Conservation (phyloP, 2,113 vertebrate species). For the Panthera uncia region DNA sequence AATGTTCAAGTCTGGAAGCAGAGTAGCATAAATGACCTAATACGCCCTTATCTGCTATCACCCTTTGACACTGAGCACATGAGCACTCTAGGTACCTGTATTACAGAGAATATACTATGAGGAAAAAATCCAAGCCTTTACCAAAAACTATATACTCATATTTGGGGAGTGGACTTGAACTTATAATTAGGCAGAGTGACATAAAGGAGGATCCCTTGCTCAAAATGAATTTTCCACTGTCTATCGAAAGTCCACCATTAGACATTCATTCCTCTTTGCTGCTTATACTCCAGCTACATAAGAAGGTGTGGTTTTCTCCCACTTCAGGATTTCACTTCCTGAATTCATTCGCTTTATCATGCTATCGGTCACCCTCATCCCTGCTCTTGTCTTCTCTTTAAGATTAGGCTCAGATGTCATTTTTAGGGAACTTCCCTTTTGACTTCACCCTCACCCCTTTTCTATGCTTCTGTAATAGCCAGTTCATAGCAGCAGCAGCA, state of each 20-base stretch:
- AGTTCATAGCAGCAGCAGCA: background rate
- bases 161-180: background rate
- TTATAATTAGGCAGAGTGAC: background rate
- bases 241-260: background rate
- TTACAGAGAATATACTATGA: background rate
- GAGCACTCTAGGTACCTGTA: background rate
- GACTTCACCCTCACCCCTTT: background rate
- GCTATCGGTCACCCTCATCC: background rate
- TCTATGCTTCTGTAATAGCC: background rate
- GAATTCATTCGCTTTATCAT: background rate
- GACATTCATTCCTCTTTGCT: background rate
- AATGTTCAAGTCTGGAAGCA: slow-evolving; percentile 9
- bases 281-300: background rate
- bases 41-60: background rate
- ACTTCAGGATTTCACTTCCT: slow-evolving; percentile 22
- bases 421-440: background rate
- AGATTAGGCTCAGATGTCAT: background rate
- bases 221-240: background rate
- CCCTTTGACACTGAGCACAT: background rate
- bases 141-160: background rate
- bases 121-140: background rate
- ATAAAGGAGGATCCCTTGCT: background rate
- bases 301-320: background rate
- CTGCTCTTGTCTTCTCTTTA: background rate
- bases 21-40: background rate